phyloP scores from a whole-genome alignment of 2,888 invertebrate species.

The Eremobia ochroleuca region DNA sequence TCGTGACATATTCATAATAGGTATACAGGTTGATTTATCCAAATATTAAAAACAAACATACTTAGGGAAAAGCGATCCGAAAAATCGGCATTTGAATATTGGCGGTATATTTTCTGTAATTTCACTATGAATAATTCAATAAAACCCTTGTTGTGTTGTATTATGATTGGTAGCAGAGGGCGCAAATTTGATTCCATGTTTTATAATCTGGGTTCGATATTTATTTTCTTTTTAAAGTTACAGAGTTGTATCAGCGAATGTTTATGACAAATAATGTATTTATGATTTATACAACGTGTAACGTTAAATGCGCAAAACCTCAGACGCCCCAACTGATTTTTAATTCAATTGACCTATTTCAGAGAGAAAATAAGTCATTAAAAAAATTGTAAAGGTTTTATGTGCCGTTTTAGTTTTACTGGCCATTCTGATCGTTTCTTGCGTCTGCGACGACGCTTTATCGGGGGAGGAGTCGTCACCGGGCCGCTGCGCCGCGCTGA shows the following conservation, averaged over 20 bases:
- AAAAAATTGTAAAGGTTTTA: no score
- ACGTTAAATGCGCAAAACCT: no score
- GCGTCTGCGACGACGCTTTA: no score
- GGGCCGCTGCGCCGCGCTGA: no score
- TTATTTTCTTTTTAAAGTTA: no score
- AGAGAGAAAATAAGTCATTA: no score
- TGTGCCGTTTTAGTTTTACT: no score
- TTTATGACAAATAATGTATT: slow-evolving; percentile 12
- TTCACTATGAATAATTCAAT: slow-evolving; percentile 20
- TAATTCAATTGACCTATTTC: no score
- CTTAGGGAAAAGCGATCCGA: not conserved
- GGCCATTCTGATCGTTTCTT: no score
- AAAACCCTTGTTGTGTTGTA: not conserved
- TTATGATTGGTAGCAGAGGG: slow-evolving; percentile 10
- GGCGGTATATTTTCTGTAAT: not conserved
- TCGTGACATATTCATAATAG: not conserved
- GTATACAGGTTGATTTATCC: not conserved
- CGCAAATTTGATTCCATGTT: not conserved
- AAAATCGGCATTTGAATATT: not conserved
- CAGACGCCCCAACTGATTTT: no score
- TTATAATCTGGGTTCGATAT: not conserved
- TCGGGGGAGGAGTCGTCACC: no score
- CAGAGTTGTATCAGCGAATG: slow-evolving; percentile 3
- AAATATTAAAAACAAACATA: slow-evolving; percentile 5
- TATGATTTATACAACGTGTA: no score